These are phyloP conservation scores for Phrynocephalus versicolor DNA, from an alignment of 2,113 vertebrate genomes.

Conservation along the genomic window DNA sequence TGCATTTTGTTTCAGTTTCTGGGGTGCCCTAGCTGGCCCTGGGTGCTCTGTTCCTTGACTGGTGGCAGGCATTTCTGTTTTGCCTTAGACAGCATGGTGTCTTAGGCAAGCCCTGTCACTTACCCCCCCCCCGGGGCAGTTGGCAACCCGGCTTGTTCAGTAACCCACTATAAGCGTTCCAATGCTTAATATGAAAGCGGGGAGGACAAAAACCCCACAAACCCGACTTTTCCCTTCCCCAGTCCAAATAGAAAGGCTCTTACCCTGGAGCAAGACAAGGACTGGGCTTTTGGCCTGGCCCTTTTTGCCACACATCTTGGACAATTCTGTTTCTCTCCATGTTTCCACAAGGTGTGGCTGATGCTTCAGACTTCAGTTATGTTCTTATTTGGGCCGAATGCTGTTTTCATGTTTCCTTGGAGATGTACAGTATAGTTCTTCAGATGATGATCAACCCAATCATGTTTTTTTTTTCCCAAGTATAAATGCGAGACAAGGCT, in stretches of 20 bases:
- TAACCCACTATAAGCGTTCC: background rate
- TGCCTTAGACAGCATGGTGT: no score
- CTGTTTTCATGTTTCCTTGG: slow-evolving; percentile 24
- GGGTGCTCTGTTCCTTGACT: background rate
- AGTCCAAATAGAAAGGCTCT: background rate
- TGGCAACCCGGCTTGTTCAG: background rate
- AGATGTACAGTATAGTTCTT: slow-evolving; percentile 18
- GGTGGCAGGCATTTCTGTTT: background rate
- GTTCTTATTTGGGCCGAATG: background rate
- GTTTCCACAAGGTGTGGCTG: background rate
- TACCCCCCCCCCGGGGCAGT: background rate
- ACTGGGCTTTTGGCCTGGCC: background rate
- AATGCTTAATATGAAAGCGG: background rate
- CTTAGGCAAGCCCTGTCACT: background rate
- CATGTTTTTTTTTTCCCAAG: slow-evolving; percentile 25
- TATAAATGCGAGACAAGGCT: slow-evolving; percentile 33
- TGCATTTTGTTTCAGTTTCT: no score
- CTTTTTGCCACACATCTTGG: background rate
- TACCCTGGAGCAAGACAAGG: background rate
- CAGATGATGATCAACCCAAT: slow-evolving; percentile 13
- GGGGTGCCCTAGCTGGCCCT: background rate
- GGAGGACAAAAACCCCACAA: background rate
- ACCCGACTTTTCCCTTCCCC: background rate
- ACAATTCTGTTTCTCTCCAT: background rate
- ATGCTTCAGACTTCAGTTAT: background rate